Conservation (phyloP, 2,888 invertebrate species). For the Amphipoea lucens region DNA sequence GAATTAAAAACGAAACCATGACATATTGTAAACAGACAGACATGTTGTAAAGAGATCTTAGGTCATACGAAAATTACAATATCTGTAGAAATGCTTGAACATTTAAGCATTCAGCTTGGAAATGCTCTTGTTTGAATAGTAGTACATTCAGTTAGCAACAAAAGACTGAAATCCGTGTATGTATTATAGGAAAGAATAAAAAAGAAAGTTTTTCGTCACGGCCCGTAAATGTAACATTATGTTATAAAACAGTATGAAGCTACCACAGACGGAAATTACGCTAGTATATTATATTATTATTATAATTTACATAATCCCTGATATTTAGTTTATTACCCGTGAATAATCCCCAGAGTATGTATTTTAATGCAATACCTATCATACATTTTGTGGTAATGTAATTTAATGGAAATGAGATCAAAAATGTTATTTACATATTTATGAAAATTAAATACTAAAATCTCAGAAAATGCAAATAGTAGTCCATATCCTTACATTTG, state of each 20-base stretch:
- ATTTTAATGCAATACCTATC: conserved; percentile 27
- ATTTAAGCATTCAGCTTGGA: background rate
- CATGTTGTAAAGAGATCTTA: background rate
- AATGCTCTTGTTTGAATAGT: background rate
- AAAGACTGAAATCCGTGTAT: background rate
- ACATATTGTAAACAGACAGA: too few species aligned
- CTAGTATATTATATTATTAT: conserved; percentile 31
- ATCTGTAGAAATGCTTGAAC: background rate
- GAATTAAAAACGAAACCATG: too few species aligned
- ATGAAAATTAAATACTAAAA: background rate
- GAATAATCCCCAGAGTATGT: conserved; percentile 11
- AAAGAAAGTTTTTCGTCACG: conserved; percentile 64
- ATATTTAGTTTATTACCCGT: conserved; percentile 43
- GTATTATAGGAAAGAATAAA: conserved; percentile 47
- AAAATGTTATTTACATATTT: background rate
- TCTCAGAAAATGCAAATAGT: background rate
- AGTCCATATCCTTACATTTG: background rate
- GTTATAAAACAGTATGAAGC: conserved; percentile 55
- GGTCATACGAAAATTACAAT: background rate
- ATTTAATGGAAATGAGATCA: conserved; percentile 17
- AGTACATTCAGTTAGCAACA: too few species aligned
- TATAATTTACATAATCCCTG: conserved; percentile 58
- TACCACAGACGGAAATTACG: conserved; percentile 45
- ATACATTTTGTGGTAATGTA: background rate
- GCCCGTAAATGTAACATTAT: conserved; percentile 44